phyloP scores from a whole-genome alignment of 2,888 invertebrate species.

The Conops quadrifasciatus region DNA sequence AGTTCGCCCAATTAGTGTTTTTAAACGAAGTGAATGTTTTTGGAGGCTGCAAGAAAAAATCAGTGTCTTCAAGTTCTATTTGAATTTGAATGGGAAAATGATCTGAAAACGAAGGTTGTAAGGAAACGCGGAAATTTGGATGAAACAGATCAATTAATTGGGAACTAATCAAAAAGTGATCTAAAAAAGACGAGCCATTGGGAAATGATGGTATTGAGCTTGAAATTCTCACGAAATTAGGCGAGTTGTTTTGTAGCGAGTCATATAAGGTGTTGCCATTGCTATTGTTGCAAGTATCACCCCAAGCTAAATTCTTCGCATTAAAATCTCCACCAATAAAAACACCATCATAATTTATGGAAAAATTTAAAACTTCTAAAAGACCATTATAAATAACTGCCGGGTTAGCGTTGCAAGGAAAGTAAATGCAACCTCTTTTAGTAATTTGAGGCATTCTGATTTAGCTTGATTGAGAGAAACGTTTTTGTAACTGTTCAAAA shows the following conservation, averaged over 20 bases:
- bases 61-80: background rate
- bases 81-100: conserved; percentile 14
- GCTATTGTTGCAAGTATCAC: background rate
- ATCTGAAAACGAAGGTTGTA: conserved; percentile 11
- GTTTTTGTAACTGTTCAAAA: conserved; percentile 9
- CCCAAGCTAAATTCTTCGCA: background rate
- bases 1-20: conserved; percentile 19
- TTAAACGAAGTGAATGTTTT: too few relatives aligned
- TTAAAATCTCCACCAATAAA: conserved; percentile 10
- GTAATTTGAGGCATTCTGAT: conserved; percentile 13
- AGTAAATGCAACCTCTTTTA: background rate
- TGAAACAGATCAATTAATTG: background rate
- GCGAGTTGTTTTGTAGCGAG: conserved; percentile 2
- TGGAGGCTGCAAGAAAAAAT: conserved; percentile 4
- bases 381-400: background rate
- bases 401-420: background rate
- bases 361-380: background rate
- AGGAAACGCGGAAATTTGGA: conserved; percentile 13
- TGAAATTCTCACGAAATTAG: conserved; percentile 1
- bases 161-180: conserved; percentile 16
- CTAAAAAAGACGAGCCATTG: conserved; percentile 16
- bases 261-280: conserved; percentile 14
- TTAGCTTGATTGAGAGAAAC: conserved; percentile 12
- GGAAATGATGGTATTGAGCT: conserved; percentile 17
- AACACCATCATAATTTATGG: conserved; percentile 3